Base-by-base conservation (phyloP, 2,113 vertebrate species). In the Boleophthalmus pectinirostris region DNA sequence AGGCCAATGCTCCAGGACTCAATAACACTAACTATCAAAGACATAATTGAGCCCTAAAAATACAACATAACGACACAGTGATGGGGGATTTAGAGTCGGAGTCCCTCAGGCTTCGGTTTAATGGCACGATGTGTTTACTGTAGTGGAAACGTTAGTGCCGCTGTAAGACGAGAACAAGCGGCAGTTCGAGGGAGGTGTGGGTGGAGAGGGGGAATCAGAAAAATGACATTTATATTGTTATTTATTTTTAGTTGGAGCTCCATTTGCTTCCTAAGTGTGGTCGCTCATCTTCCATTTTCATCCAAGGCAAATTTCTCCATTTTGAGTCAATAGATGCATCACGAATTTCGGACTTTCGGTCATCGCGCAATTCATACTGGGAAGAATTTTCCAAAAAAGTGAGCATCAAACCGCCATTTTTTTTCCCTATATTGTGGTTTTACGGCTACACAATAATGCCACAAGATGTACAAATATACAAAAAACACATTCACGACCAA, bases 1-100 rank as follows among this genome's bases (percentile, higher is more conserved):
- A 83, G 79, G 65, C 73, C 58, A 21, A n/a, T 71, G 68, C 68
- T 11, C 38, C 58, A 69, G 72, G 72, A 56, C 9, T 7, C 78
- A 64, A 73, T 63, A 72, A 58, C 33, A 23, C 43, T 7, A 66
- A 72, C 75, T 77, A 77, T 75, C 66, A 83, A 83, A 85, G 66
- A 47, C 58, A 75, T 80, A 70, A 67, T 13, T n/a, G 51, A 23
- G 54, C 5, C 9, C 14, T 66, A 13, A 85, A 81, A 77, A 69
- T 23, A 24, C 33, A 46, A 49, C 57, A 47, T 72, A 60, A 84
- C 70, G 70, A 71, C 66, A 46, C 67, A 80, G 64, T 72, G 53
- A 77, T 83, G 66, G 74, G 20, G 7, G 66, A 82, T 75, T 77
- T 70, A 70, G 13, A 66, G 76, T 61, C 24, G 74, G 24, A 72